Evolutionary conservation across 2,113 vertebrate species (phyloP), one percentile per base, ranked within the genome.

Genomic region (Hystrix brachyura): DNA sequence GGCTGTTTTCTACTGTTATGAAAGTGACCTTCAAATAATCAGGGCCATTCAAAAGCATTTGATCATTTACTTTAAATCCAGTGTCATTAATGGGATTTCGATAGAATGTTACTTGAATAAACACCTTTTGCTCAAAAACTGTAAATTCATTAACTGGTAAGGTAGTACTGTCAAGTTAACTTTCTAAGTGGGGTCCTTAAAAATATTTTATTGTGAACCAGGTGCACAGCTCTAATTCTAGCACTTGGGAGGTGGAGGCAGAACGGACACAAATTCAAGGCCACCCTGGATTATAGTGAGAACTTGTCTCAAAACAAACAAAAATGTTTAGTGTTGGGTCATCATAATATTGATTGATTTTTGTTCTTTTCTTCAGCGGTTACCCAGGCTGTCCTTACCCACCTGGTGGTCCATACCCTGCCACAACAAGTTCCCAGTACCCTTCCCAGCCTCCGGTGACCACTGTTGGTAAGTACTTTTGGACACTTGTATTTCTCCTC

Each of bases 301-400:
- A 55, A 29, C 13, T 51, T 55, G 27, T n/a, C 76, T 79, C 48
- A 21, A 34, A 55, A 34, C 27, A 76, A 78, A 51, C 13, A 43
- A 60, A 27, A 27, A 25, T 23, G 21, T 83, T 3, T 46, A 43
- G 27, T 18, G 19, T 74, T 90, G 11, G 48, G 64, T 93, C 76
- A 34, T 92, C 29, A 15, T 94, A 81, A 93, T 27, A 19, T 81
- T 82, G 80, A 71, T 29, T 96, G n/a, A 53, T 86, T 94, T 65
- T 71, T 97, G 0, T 94, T 71, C 95, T 83, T 97, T 80, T 95
- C 92, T 97, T 38, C 96, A 99, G 99, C 98, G 99, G 99, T 96
- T 99, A 99, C 97, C 99, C 99, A 71, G 99, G 97, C 95, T 99
- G 99, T 97, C 99, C 99, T 94, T 99, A 99, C 51, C 99, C 99